Evolutionary conservation across 2,888 invertebrate genomes (phyloP).

Genomic region (Tetragonisca angustula): DNA sequence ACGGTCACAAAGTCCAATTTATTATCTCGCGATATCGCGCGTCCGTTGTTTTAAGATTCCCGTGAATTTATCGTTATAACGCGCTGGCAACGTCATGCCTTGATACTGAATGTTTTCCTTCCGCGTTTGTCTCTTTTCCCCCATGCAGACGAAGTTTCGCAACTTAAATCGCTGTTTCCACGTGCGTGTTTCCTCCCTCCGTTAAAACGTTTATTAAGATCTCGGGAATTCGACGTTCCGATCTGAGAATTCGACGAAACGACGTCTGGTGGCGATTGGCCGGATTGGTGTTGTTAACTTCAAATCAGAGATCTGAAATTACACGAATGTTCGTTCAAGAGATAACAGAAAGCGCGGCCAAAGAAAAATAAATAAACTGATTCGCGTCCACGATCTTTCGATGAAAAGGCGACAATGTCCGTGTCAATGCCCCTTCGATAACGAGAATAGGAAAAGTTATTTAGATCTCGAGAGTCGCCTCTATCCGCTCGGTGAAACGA

Average conservation of each 20-base stretch:
- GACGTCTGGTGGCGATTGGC: too few relatives aligned
- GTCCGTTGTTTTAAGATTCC: conserved; percentile 40
- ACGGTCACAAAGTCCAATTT: conserved; percentile 43
- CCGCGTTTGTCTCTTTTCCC: background rate
- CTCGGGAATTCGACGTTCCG: background rate
- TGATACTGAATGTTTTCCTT: background rate
- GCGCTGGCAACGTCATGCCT: background rate
- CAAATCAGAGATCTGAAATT: too few relatives aligned
- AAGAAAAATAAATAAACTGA: too few relatives aligned
- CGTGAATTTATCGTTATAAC: conserved; percentile 28
- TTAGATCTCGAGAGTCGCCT: background rate
- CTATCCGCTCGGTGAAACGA: background rate
- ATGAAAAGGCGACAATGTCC: background rate
- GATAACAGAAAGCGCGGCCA: too few relatives aligned
- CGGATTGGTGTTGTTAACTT: too few relatives aligned
- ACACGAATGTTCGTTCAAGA: too few relatives aligned
- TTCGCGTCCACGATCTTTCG: background rate
- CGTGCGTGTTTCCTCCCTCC: background rate
- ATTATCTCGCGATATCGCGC: conserved; percentile 37
- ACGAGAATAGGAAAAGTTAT: background rate
- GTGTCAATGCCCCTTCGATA: background rate
- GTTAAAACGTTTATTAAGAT: background rate
- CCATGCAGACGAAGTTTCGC: background rate
- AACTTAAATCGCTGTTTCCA: background rate
- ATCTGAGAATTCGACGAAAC: background rate